Evolutionary conservation across 2,113 vertebrate species (phyloP), one percentile per base, ranked within the genome.

Genomic region (Archilochus colubris): DNA sequence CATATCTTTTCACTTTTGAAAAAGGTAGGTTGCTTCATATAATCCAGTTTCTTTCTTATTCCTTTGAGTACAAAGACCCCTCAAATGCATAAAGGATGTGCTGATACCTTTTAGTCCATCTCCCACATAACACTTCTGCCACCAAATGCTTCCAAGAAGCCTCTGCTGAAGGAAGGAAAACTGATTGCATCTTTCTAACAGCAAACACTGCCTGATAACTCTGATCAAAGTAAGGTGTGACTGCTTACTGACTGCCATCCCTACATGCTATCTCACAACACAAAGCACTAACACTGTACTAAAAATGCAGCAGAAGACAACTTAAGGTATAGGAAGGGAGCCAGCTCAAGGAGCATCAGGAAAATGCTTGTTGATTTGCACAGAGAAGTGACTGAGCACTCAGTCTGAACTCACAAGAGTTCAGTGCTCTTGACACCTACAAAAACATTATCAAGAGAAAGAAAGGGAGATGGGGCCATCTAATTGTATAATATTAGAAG

Each of bases 401-500:
- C 36, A 38, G 36, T 38, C 36, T 38, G 36, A 38, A 38, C 36
- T 38, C 36, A 38, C 36, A 80, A 94, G 55, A 86, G 69, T 70
- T 95, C 86, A 83, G 67, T n/a, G 90, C 67, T 94, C 84, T 96
- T 94, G 93, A 95, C 94, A 96, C 33, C 79, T 89, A 94, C 94
- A 91, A 92, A 96, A 96, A 97, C 89, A 88, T 89, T 93, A 68
- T 27, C 91, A 96, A 75, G 82, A 78, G 88, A 76, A 82, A 96
- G 86, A 95, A 96, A 97, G 91, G 78, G 81, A 96, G 79, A 89
- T 48, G 81, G 79, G 69, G 53, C 83, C 88, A 94, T 84, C 94
- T 96, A 97, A 97, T 90, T 95, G 84, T 88, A 50, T 89, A 93
- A 94, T 94, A 89, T 95, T 91, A 95, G 83, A 93, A 95, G 76